These are phyloP conservation scores for Lepidurus couesii DNA, from an alignment of 1,140 invertebrate genomes.

Conservation along the genomic window DNA sequence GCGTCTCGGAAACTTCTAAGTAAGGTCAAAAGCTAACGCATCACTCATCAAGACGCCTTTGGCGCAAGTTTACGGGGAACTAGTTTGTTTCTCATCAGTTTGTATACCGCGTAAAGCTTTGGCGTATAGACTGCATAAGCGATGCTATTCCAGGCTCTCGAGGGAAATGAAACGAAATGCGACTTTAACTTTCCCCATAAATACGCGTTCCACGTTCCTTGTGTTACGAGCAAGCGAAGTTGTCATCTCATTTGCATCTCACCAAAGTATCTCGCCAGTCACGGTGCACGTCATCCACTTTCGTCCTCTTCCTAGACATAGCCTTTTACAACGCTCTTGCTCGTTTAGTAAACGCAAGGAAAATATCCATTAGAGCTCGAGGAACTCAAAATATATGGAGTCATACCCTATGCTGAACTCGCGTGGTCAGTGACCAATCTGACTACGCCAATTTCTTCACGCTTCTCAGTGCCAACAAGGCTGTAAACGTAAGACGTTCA, in stretches of 20 bases:
- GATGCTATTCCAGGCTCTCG: not conserved
- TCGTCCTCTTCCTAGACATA: not conserved
- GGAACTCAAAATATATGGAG: not conserved
- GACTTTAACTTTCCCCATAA: not conserved
- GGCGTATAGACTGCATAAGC: not conserved
- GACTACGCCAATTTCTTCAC: no score
- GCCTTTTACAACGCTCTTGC: not conserved
- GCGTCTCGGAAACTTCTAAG: no score
- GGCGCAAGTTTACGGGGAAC: no score
- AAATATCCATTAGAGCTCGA: not conserved
- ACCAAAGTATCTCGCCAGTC: not conserved
- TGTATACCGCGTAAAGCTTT: not conserved
- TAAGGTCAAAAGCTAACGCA: no score
- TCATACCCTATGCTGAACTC: no score
- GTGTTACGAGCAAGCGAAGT: not conserved
- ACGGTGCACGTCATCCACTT: not conserved
- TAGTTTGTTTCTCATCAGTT: not conserved
- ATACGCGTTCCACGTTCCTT: not conserved
- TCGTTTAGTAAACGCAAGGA: not conserved
- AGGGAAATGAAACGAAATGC: not conserved
- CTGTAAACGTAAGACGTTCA: no score
- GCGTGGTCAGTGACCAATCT: no score
- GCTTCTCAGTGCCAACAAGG: no score
- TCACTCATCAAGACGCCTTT: no score
- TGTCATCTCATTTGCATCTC: conserved; percentile 14